Conservation (phyloP, 2,113 vertebrate species). For the Neotoma lepida region DNA sequence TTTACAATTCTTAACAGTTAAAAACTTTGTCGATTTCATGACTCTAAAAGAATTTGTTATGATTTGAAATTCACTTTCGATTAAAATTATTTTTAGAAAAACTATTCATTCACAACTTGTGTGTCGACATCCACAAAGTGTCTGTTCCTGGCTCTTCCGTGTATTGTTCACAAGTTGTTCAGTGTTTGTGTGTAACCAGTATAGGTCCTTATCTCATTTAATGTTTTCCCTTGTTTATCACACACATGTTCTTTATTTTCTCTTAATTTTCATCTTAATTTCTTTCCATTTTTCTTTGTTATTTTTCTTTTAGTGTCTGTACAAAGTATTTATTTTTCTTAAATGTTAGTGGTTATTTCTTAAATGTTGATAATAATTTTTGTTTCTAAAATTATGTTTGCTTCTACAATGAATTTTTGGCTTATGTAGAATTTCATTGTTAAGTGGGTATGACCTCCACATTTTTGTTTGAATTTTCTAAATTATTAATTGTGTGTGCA, state of each 20-base stretch:
- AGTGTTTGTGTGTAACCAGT: no score
- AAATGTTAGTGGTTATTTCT: not conserved
- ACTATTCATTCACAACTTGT: not conserved
- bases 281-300: not conserved
- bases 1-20: not conserved
- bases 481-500: not conserved
- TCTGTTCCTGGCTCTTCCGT: not conserved
- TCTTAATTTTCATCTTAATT: not conserved
- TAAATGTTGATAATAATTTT: not conserved
- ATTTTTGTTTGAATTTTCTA: not conserved
- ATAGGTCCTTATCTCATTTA: not conserved
- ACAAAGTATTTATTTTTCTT: not conserved
- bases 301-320: not conserved
- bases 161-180: not conserved
- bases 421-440: not conserved
- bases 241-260: not conserved
- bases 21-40: not conserved
- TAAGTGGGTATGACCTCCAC: not conserved
- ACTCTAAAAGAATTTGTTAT: not conserved
- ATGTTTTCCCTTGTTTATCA: not conserved
- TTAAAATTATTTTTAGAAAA: not conserved
- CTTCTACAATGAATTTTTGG: not conserved
- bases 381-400: not conserved
- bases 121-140: not conserved
- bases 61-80: not conserved